These are phyloP conservation scores for Ochropleura plecta DNA, from an alignment of 2,888 invertebrate genomes.

Conservation along the genomic window DNA sequence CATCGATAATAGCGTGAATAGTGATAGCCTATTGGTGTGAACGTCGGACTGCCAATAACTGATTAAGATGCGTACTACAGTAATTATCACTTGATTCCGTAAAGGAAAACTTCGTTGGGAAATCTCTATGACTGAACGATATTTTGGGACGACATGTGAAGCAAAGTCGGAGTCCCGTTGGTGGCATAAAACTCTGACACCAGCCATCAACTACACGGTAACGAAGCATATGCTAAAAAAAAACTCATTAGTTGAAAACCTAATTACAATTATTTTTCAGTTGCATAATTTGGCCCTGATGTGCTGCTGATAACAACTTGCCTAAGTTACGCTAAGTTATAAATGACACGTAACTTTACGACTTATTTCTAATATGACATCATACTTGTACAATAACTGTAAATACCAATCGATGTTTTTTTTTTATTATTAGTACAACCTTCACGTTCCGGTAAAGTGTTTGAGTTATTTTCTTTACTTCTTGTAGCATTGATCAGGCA, in stretches of 20 bases:
- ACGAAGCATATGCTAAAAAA: too few species aligned
- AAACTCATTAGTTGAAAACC: too few species aligned
- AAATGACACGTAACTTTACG: conserved; percentile 7
- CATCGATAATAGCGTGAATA: background rate
- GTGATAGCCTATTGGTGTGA: background rate
- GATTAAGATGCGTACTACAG: too few species aligned
- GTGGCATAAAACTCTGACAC: too few species aligned
- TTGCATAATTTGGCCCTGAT: background rate
- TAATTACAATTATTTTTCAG: too few species aligned
- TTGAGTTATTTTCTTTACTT: conserved; percentile 16
- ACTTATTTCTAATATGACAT: conserved; percentile 17
- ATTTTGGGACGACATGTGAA: too few species aligned
- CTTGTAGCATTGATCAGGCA: background rate
- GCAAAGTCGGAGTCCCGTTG: too few species aligned
- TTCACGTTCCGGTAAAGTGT: conserved; percentile 27
- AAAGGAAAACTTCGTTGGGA: too few species aligned
- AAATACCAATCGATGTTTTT: conserved; percentile 39
- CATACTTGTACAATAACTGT: conserved; percentile 25
- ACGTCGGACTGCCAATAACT: too few species aligned
- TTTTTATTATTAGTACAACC: conserved; percentile 38
- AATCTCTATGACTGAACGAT: too few species aligned
- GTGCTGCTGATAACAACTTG: background rate
- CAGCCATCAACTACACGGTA: too few species aligned
- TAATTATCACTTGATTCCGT: too few species aligned
- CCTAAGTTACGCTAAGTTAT: conserved; percentile 1